phyloP scores from a whole-genome alignment of 1,140 invertebrate genomes.

The Pristionchus pacificus region DNA sequence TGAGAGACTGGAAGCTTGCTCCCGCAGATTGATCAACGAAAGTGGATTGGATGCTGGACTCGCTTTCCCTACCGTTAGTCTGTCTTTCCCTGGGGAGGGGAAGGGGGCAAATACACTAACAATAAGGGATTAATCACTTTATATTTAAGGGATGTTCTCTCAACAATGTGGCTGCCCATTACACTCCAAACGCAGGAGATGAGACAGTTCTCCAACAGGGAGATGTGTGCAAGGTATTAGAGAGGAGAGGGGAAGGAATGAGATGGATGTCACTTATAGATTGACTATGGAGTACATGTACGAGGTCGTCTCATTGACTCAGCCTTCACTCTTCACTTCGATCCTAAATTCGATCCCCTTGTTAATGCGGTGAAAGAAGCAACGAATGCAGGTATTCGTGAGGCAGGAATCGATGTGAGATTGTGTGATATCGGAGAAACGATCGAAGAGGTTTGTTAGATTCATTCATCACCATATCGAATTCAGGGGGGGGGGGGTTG shows the following conservation, averaged over 20 bases:
- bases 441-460: constrained; percentile 95
- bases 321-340: constrained; percentile 93
- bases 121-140: no score
- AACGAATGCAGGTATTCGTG: constrained; percentile 91
- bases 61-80: constrained; percentile 83
- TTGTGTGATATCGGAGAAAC: constrained; percentile 94
- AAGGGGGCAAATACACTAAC: not conserved
- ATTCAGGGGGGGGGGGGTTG: no score
- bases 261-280: constrained; percentile 16
- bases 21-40: constrained; percentile 85
- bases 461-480: no score
- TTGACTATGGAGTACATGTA: constrained; percentile 96
- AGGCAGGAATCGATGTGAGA: constrained; percentile 90
- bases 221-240: constrained; percentile 91
- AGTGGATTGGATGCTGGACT: constrained; percentile 91
- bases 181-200: constrained; percentile 97
- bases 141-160: constrained; percentile 76
- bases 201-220: constrained; percentile 86
- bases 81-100: not conserved
- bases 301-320: constrained; percentile 97
- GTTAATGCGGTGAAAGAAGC: constrained; percentile 93
- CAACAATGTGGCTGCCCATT: constrained; percentile 98
- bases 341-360: constrained; percentile 90
- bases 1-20: constrained; percentile 87
- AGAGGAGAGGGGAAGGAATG: no score